Conservation (phyloP, 1,140 invertebrate species). For the Bombus cullumanus region DNA sequence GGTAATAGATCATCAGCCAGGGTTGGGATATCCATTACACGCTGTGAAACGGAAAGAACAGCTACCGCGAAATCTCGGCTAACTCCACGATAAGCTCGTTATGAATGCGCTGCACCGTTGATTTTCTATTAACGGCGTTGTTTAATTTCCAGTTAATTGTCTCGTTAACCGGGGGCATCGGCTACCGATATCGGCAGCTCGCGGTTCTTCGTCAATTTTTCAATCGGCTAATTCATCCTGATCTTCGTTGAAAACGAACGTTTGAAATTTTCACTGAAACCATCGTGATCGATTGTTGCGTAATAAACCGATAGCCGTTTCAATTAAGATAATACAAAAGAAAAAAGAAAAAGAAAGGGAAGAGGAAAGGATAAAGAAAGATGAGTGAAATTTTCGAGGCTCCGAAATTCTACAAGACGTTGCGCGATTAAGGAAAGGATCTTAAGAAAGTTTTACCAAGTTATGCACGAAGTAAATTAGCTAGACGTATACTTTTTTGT, state of each 20-base stretch:
- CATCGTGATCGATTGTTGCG: neutral
- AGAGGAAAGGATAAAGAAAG: too few relatives aligned
- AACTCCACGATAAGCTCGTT: slow-evolving; percentile 49
- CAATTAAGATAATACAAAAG: neutral
- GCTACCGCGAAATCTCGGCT: slow-evolving; percentile 39
- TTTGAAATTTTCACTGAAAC: neutral
- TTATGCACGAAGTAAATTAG: neutral
- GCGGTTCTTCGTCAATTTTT: neutral
- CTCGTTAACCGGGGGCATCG: neutral
- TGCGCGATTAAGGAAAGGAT: neutral
- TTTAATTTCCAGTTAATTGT: slow-evolving; percentile 58
- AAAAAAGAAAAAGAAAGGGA: neutral
- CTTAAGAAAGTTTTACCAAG: neutral
- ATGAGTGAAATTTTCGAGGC: neutral
- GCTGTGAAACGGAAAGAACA: slow-evolving; percentile 56
- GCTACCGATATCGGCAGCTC: neutral
- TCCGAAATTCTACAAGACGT: too few relatives aligned
- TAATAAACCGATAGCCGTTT: neutral
- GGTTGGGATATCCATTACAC: slow-evolving; percentile 60
- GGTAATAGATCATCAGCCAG: slow-evolving; percentile 66
- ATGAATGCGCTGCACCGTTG: slow-evolving; percentile 24
- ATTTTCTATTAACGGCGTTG: slow-evolving; percentile 43
- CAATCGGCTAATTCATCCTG: neutral
- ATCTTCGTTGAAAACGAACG: neutral
- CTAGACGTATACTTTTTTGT: neutral